A percentile compares a stretch with the other conserved stretches of the same genome.
phyloP scores from a whole-genome alignment of 1,140 invertebrate species.

The Lepidurus couesii region DNA sequence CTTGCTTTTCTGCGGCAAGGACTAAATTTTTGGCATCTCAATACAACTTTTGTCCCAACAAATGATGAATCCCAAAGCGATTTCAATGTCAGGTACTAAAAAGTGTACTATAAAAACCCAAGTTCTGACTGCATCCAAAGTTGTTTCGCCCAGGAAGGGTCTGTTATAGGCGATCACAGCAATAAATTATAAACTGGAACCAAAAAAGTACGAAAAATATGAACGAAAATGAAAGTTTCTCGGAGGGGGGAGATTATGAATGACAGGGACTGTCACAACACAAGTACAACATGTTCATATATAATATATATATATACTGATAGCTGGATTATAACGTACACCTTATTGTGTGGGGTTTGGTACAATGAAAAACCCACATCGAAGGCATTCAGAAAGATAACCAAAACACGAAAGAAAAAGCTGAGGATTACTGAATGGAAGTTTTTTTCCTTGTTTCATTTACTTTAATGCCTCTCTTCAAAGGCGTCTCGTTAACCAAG shows the following conservation, averaged over 20 bases:
- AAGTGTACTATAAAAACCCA: conserved; percentile 21
- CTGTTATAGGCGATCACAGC: neutral
- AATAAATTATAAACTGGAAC: neutral
- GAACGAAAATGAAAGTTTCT: neutral
- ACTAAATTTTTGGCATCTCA: neutral
- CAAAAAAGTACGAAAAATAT: neutral
- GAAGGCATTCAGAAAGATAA: neutral
- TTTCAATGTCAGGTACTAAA: neutral
- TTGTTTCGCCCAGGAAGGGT: neutral
- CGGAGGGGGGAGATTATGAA: neutral
- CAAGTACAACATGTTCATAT: conserved; percentile 10
- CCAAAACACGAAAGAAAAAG: neutral
- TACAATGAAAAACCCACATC: neutral
- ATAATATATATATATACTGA: conserved; percentile 18
- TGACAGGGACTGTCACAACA: neutral
- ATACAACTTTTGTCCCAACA: neutral
- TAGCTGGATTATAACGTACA: conserved; percentile 12
- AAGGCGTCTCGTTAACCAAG: neutral
- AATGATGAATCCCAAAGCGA: neutral
- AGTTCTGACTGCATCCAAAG: conserved; percentile 11
- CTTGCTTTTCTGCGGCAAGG: conserved; percentile 12
- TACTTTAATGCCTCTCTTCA: neutral
- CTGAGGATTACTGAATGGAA: neutral
- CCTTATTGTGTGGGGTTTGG: conserved; percentile 2
- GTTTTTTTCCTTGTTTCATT: conserved; percentile 2